Evolutionary conservation across 1,140 invertebrate genomes (phyloP).

Genomic region (Solen grandis): DNA sequence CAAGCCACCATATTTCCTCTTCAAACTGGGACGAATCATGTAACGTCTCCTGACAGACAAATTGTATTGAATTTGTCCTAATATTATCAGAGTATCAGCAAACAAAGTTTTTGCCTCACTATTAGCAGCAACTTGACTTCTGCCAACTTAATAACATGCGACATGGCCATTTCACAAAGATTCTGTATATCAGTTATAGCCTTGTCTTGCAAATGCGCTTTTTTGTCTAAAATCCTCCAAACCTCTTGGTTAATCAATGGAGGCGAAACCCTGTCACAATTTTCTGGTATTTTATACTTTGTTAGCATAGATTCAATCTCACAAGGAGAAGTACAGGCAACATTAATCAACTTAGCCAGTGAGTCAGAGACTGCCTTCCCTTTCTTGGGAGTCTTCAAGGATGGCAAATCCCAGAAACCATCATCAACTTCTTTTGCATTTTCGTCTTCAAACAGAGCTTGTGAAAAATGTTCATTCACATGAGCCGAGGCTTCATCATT

Average conservation of each 20-base stretch:
- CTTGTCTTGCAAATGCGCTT: slow-evolving; percentile 26
- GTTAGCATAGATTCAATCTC: neutral
- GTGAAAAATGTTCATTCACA: neutral
- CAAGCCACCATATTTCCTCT: slow-evolving; percentile 33
- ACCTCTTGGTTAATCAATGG: slow-evolving; percentile 21
- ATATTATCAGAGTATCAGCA: slow-evolving; percentile 29
- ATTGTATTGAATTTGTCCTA: slow-evolving; percentile 26
- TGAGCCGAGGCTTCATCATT: neutral
- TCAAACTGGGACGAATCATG: slow-evolving; percentile 17
- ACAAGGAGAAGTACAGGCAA: slow-evolving; percentile 22
- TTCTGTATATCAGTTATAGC: slow-evolving; percentile 15
- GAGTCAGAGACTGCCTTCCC: neutral
- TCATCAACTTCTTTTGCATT: neutral
- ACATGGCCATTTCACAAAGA: slow-evolving; percentile 12
- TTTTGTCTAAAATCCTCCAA: slow-evolving; percentile 15
- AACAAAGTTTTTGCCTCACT: neutral
- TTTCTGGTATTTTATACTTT: slow-evolving; percentile 15
- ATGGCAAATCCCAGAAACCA: neutral
- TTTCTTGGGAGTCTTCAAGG: slow-evolving; percentile 10
- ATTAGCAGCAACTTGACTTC: slow-evolving; percentile 6
- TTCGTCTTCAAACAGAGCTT: neutral
- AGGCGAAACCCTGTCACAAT: neutral
- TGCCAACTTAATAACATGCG: slow-evolving; percentile 3
- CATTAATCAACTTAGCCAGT: neutral
- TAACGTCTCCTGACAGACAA: slow-evolving; percentile 25